phyloP scores from a whole-genome alignment of 2,797 vertebrate species.

The Dendrocincla fuliginosa region DNA sequence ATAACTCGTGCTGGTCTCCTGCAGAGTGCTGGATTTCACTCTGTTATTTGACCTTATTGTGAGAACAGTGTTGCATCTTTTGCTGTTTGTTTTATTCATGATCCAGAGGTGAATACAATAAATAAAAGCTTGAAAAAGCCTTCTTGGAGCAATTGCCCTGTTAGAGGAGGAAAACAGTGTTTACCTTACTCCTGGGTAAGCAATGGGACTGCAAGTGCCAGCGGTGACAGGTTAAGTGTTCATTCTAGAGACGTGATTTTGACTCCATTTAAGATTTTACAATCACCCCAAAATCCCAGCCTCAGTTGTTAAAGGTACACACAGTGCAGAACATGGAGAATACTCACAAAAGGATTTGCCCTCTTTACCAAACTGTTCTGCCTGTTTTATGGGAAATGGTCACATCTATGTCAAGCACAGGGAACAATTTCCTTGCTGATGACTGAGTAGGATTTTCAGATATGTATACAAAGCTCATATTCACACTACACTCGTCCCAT shows the following conservation, averaged over 20 bases:
- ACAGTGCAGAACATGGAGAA: not conserved
- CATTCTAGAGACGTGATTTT: not conserved
- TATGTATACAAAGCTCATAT: not conserved
- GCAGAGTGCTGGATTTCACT: constrained; percentile 22
- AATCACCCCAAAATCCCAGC: not conserved
- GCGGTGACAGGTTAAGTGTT: not conserved
- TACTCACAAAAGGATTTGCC: not conserved
- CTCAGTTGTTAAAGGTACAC: not conserved
- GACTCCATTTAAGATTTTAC: not conserved
- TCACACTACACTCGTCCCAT: not conserved
- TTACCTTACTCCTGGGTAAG: not conserved
- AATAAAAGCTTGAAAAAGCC: constrained; percentile 30
- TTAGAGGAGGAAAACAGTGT: not conserved
- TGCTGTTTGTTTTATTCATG: constrained; percentile 64
- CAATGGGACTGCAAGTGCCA: not conserved
- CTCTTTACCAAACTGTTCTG: not conserved
- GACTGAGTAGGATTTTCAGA: not conserved
- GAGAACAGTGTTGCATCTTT: constrained; percentile 29
- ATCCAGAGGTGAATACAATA: constrained; percentile 51
- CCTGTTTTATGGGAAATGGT: not conserved
- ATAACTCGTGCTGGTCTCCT: constrained; percentile 14
- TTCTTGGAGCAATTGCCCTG: not conserved
- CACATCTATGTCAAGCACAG: not conserved
- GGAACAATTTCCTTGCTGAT: not conserved
- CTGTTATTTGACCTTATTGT: constrained; percentile 48